These are phyloP conservation scores for Gorsachius goisagi DNA, from an alignment of 2,113 vertebrate genomes.

Conservation along the genomic window DNA sequence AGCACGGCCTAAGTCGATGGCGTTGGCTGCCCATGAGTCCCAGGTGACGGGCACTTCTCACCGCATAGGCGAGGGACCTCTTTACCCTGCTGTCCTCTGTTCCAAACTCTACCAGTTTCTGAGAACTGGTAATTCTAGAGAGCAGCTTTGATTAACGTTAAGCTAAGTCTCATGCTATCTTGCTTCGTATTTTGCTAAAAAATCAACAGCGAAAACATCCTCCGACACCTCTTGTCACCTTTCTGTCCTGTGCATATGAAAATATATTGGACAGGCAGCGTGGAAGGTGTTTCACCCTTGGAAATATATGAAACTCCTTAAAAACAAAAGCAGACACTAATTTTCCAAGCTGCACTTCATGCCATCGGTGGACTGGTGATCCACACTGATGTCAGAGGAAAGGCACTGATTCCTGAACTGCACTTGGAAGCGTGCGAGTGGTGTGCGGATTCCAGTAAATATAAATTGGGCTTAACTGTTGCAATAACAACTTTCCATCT, in stretches of 20 bases:
- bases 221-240: background rate
- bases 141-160: background rate
- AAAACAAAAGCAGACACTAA: background rate
- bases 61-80: background rate
- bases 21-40: background rate
- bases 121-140: background rate
- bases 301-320: background rate
- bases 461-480: background rate
- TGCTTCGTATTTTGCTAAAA: background rate
- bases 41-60: background rate
- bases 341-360: background rate
- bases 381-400: background rate
- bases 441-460: background rate
- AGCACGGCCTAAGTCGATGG: background rate
- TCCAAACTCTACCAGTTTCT: background rate
- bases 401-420: background rate
- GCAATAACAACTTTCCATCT: conserved; percentile 2
- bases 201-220: background rate
- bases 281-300: background rate
- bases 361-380: background rate
- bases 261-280: fast-evolving
- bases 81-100: background rate
- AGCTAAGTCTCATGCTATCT: background rate
- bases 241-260: background rate
- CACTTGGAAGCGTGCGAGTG: background rate